These are phyloP conservation scores for Brienomyrus brachyistius DNA, from an alignment of 2,113 vertebrate genomes.

Conservation along the genomic window DNA sequence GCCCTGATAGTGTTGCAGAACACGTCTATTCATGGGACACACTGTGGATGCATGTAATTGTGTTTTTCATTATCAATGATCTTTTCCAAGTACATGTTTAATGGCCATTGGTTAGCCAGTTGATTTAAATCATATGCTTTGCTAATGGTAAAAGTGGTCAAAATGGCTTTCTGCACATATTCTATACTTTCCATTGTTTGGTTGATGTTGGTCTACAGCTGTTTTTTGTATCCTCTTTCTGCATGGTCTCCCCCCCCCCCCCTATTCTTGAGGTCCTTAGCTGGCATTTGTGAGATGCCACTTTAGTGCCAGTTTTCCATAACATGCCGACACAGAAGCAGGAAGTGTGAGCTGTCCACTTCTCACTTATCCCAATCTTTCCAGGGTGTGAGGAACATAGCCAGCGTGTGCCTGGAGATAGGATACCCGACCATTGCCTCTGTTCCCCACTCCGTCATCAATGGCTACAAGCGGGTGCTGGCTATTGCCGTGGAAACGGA, in stretches of 20 bases:
- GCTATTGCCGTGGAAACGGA: conserved; percentile 89
- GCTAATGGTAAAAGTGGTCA: background rate
- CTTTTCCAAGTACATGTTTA: background rate
- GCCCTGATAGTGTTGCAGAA: background rate
- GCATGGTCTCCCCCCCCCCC: no score
- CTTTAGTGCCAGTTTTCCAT: background rate
- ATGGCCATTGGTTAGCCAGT: background rate
- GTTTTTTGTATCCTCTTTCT: no score
- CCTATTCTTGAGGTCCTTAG: background rate
- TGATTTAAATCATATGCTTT: background rate
- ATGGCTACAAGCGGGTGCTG: conserved; percentile 90
- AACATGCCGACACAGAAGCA: background rate
- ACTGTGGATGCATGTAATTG: background rate
- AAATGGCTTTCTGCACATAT: background rate
- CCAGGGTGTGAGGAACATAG: conserved; percentile 92
- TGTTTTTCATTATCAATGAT: background rate
- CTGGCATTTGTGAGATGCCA: background rate
- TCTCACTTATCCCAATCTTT: background rate
- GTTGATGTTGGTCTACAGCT: background rate
- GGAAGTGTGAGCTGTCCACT: background rate
- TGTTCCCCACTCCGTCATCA: conserved; percentile 87
- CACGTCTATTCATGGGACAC: background rate
- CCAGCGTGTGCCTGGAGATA: conserved; percentile 90
- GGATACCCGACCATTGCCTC: conserved; percentile 96
- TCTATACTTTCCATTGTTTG: background rate